Evolutionary conservation across 2,888 invertebrate genomes (phyloP).

Genomic region (Icerya purchasi): DNA sequence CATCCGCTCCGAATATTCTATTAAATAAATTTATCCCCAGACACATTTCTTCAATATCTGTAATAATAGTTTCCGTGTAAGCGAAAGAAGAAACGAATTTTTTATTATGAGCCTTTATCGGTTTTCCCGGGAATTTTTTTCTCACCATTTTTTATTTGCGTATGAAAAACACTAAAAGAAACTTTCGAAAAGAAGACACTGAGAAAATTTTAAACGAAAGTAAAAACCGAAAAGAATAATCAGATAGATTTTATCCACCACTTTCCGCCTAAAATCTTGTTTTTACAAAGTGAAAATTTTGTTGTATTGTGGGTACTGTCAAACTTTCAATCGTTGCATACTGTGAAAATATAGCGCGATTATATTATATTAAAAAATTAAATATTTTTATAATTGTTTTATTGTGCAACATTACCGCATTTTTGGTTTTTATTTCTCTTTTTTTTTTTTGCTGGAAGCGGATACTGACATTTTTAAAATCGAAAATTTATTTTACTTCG

Average conservation of each 20-base stretch:
- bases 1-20: constrained; percentile 25
- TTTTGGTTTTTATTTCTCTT: too few relatives aligned
- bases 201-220: neutral
- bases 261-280: neutral
- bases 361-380: too few relatives aligned
- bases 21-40: constrained; percentile 27
- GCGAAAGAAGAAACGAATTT: constrained; percentile 62
- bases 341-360: too few relatives aligned
- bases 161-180: neutral
- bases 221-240: too few relatives aligned
- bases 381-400: too few relatives aligned
- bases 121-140: constrained; percentile 72
- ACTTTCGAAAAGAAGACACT: neutral
- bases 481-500: too few relatives aligned
- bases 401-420: too few relatives aligned
- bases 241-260: too few relatives aligned
- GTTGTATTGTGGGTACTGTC: neutral
- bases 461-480: too few relatives aligned
- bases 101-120: constrained; percentile 65
- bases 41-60: constrained; percentile 29
- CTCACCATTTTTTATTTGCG: constrained; percentile 45
- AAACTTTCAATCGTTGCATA: neutral
- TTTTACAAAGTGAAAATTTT: neutral
- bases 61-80: constrained; percentile 29
- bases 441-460: too few relatives aligned